Base-by-base conservation (phyloP, 1,140 invertebrate genomes). In the Dendrolimus punctatus region DNA sequence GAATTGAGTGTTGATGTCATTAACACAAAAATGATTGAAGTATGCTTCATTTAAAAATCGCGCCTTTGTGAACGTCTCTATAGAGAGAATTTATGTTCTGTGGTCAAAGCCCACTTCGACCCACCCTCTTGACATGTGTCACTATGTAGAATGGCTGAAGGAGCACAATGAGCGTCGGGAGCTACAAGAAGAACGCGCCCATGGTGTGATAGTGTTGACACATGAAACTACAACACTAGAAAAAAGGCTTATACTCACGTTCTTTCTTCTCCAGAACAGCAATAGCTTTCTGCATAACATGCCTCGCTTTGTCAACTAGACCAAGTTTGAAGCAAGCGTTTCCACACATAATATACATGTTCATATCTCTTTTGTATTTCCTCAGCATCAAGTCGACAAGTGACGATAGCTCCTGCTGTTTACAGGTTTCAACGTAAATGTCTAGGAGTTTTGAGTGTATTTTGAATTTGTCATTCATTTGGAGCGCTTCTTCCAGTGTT, bases 401-500 rank as follows among this genome's bases (percentile, higher is more conserved):
- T 36, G 93, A 88, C 46, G 93, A 90, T 44, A 96, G 88, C 77
- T 96, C 92, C 71, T 90, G 55, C 0, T 57, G 62, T 77, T 95
- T 93, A 9, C 92, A 87, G 37, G 90, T 89, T 40, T 93, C 90
- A 1, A 88, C 84, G 60, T 94, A 91, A 41, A 98, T 92, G 37
- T 92, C 91, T 5, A 96, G 86, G 62, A 95, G 91, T 47, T 94
- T 93, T 4, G 89, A 85, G 73, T 97, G 92, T 5, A 93, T 83
- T 55, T 90, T 83, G 43, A 88, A 87, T 0, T 92, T 87, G 64
- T 99, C 96, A 76, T 96, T 97, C 58, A 90, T 90, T 62, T 91
- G 91, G 0, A 96, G 68, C 0, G 98, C 97, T 64, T 97, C 92
- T 55, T 94, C 90, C 40, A 98, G 91, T 5, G 90, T 89, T 23